A percentile compares a stretch with the other conserved stretches of the same genome.
phyloP scores from a whole-genome alignment of 2,888 invertebrate genomes.

The Itoplectis maculator region DNA sequence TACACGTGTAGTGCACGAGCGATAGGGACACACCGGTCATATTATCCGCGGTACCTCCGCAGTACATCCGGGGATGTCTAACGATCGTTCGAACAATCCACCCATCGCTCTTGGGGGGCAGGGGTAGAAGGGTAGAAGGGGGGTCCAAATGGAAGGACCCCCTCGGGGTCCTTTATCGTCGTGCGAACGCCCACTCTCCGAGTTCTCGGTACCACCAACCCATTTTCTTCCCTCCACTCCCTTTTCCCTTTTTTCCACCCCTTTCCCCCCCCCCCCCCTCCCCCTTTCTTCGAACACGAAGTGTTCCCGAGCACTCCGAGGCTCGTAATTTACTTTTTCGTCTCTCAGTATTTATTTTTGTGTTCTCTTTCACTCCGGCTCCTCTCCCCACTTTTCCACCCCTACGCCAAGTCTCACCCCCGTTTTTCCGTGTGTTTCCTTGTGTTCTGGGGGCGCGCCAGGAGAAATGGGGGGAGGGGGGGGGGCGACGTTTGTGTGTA shows the following conservation, averaged over 20 bases:
- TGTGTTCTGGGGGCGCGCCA: not conserved
- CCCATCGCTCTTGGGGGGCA: constrained; percentile 34
- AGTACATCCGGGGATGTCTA: constrained; percentile 45
- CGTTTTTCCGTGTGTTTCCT: constrained; percentile 6
- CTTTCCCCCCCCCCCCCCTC: constrained; percentile 29
- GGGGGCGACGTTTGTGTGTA: constrained; percentile 6
- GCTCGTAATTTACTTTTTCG: constrained; percentile 41
- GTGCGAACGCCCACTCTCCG: constrained; percentile 21
- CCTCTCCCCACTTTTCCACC: no score
- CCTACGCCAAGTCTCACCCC: no score
- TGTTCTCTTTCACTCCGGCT: constrained; percentile 29
- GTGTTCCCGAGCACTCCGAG: constrained; percentile 30
- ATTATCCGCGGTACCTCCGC: constrained; percentile 7
- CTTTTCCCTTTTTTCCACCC: constrained; percentile 22
- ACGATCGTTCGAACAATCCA: constrained; percentile 54
- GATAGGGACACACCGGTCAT: not conserved
- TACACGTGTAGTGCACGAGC: constrained; percentile 16
- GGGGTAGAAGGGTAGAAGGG: no score
- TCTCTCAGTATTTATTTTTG: constrained; percentile 26
- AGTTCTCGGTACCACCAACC: constrained; percentile 15
- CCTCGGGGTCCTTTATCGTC: constrained; percentile 54
- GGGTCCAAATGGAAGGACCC: constrained; percentile 55
- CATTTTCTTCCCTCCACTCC: constrained; percentile 38
- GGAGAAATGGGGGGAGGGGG: not conserved
- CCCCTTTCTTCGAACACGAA: constrained; percentile 38